Base-by-base conservation (phyloP, 2,113 vertebrate species). In the Pardalotus punctatus region DNA sequence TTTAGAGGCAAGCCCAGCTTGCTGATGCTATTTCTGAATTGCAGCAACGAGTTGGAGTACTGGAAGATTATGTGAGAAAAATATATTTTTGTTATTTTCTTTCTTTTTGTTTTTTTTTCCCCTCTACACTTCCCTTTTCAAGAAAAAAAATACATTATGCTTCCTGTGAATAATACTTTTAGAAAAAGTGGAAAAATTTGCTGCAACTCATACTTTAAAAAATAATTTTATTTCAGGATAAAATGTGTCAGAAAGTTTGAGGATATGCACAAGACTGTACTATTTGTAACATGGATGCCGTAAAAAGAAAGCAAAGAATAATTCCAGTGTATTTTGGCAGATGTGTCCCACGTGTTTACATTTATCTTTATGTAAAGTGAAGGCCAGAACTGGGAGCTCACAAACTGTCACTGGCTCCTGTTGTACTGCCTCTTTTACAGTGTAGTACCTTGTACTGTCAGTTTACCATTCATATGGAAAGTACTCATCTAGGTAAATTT, bases 71-170 rank as follows among this genome's bases (percentile, higher is more conserved):
- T 11, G 8, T 35, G 10, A 81, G 16, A 78, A 86, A 28, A 71
- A 56, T 6, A 5, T 14, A 7, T 35, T 58, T 80, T 76, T 73
- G 3, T 12, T 40, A 1, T 60, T 61, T 72, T 60, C 24, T 65
- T 66, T 76, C 3, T 8, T 35, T 2, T 21, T 12, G 4, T 4
- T 8, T 35, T 2, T 21, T 12, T 5, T 4, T 3, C 4, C 19
- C 9, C 12, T 15, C 10, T 12, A 6, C 22, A 22, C 7, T 65
- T 66, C 35, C 9, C 16, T 65, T 67, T 66, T 69, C 27, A 35
- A 21, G 29, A 79, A 87, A 87, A 64, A 25, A 43, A 43, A 42
- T 45, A 14, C 8, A 9, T 42, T 51, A 21, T 48, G 10, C 22
- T 60, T 61, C 16, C 33, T 70, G 58, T 22, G 70, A 40, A 60